phyloP scores from a whole-genome alignment of 1,140 invertebrate genomes.

The Cataglyphis hispanica region DNA sequence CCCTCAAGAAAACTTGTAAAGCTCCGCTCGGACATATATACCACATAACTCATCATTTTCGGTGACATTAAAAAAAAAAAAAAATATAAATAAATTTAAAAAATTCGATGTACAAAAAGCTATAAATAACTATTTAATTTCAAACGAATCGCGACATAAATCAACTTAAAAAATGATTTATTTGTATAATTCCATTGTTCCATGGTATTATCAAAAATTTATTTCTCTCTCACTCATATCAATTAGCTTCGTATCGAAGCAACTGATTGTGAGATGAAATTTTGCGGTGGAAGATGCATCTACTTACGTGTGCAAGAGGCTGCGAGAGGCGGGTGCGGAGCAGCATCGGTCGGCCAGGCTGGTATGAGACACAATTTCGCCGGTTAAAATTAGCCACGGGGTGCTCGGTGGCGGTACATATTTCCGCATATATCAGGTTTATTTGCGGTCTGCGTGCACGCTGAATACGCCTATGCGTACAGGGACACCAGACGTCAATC shows the following conservation, averaged over 20 bases:
- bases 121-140: no score
- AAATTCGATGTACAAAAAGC: background rate
- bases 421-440: constrained; percentile 85
- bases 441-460: constrained; percentile 79
- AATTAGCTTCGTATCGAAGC: background rate
- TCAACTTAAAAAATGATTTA: no score
- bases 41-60: background rate
- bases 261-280: background rate
- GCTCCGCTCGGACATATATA: no score
- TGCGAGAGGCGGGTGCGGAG: constrained; percentile 25
- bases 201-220: no score
- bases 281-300: constrained; percentile 17
- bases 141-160: no score
- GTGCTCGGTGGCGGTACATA: constrained; percentile 83
- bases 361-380: constrained; percentile 85
- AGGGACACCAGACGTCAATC: constrained; percentile 79
- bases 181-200: background rate
- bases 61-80: background rate
- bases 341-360: constrained; percentile 72
- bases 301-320: constrained; percentile 14
- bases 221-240: no score
- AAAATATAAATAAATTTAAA: no score
- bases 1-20: background rate
- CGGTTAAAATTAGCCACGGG: constrained; percentile 81
- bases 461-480: constrained; percentile 72